Evolutionary conservation across 2,888 invertebrate species (phyloP).

Genomic region (Drosophila pegasa): DNA sequence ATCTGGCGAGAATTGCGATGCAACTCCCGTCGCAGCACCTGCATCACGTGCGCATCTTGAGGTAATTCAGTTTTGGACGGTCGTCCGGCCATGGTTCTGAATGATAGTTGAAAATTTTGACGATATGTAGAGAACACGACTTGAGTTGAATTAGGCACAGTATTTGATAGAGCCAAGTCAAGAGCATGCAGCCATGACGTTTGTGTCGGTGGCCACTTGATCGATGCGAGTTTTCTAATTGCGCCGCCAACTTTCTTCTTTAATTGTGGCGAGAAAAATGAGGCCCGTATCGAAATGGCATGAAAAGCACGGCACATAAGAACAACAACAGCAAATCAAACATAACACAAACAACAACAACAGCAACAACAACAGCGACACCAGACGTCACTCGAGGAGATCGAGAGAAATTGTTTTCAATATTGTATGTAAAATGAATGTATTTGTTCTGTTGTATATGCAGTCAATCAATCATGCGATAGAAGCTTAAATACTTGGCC

Average conservation of each 20-base stretch:
- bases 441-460: slow-evolving; percentile 48
- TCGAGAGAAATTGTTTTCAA: slow-evolving; percentile 64
- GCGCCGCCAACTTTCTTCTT: slow-evolving; percentile 77
- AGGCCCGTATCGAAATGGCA: slow-evolving; percentile 81
- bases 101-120: slow-evolving; percentile 35
- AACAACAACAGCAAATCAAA: slow-evolving; percentile 38
- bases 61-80: slow-evolving; percentile 19
- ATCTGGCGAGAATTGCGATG: slow-evolving; percentile 48
- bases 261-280: slow-evolving; percentile 80
- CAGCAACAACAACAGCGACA: slow-evolving; percentile 24
- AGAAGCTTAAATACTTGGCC: slow-evolving; percentile 64
- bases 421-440: slow-evolving; percentile 39
- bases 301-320: slow-evolving; percentile 65
- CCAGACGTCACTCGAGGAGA: slow-evolving; percentile 37
- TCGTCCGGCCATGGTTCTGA: slow-evolving; percentile 40
- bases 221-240: slow-evolving; percentile 80
- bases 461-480: slow-evolving; percentile 65
- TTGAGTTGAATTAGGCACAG: slow-evolving; percentile 11
- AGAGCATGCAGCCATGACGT: slow-evolving; percentile 29
- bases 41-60: slow-evolving; percentile 27
- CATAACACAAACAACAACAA: slow-evolving; percentile 41
- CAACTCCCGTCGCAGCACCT: slow-evolving; percentile 43
- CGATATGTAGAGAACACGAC: slow-evolving; percentile 5
- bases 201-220: slow-evolving; percentile 57
- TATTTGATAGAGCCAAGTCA: not conserved